Evolutionary conservation across 2,797 vertebrate species (phyloP).

Genomic region (Acanthiza pusilla): DNA sequence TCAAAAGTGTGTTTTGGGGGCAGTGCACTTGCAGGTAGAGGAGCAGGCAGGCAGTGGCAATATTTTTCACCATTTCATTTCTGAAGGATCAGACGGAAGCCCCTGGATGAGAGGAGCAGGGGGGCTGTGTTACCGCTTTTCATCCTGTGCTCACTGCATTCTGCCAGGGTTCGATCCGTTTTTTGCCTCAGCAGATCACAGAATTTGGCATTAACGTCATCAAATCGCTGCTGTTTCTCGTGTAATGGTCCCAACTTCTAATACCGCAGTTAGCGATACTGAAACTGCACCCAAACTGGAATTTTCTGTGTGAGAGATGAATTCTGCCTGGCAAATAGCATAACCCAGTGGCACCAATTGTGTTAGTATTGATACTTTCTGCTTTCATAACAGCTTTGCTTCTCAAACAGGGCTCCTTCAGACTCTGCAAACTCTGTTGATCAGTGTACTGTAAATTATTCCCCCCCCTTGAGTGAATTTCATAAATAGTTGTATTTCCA

Average conservation of each 20-base stretch:
- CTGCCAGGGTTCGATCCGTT: fast-evolving
- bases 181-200: background rate
- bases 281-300: background rate
- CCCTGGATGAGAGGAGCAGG: background rate
- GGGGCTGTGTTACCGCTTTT: background rate
- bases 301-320: background rate
- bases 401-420: background rate
- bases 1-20: background rate
- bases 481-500: background rate
- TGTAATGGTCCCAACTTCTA: background rate
- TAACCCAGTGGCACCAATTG: conserved; percentile 2
- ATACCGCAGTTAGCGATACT: background rate
- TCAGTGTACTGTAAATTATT: background rate
- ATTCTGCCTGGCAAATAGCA: background rate
- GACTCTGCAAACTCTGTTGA: background rate
- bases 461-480: background rate
- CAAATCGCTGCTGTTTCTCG: background rate
- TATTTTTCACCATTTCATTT: background rate
- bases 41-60: background rate
- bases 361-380: conserved; percentile 26
- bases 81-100: background rate
- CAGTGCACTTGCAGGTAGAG: background rate
- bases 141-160: background rate
- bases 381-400: background rate
- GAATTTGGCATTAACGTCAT: background rate